Conservation (phyloP, 30 jellyfish, hydroid and myxozoan species). For the Mastigias papua region DNA sequence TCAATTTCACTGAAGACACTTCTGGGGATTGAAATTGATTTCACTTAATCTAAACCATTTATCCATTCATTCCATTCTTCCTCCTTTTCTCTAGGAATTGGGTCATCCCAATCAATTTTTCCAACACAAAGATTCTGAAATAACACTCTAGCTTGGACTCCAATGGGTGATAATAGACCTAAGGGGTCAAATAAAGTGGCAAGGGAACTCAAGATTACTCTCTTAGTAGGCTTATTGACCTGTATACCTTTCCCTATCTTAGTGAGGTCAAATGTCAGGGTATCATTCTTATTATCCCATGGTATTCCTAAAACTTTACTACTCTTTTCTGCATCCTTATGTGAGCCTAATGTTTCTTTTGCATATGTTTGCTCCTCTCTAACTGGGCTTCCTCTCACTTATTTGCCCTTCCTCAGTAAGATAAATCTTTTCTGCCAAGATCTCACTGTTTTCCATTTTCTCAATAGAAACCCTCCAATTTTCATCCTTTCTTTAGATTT, state of each 20-base stretch:
- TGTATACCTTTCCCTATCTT: background rate
- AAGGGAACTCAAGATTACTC: background rate
- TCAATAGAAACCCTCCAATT: constrained; percentile 25
- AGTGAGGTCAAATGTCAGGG: background rate
- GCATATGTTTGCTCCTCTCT: background rate
- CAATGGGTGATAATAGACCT: background rate
- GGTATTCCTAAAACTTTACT: constrained; percentile 10
- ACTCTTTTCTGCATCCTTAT: background rate
- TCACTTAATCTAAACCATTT: constrained; percentile 14
- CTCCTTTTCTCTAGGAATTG: constrained; percentile 29
- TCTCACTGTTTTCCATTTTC: constrained; percentile 55
- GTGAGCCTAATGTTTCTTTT: constrained; percentile 1
- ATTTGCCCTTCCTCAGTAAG: background rate
- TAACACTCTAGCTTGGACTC: constrained; percentile 2
- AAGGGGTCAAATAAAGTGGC: background rate
- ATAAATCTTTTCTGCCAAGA: constrained; percentile 15
- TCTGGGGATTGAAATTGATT: constrained; percentile 16
- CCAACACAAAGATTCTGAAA: constrained; percentile 39
- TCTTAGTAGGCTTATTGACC: background rate
- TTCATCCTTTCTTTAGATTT: constrained; percentile 57
- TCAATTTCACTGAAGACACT: constrained; percentile 25
- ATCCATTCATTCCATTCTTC: constrained; percentile 42
- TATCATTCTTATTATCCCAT: constrained; percentile 18
- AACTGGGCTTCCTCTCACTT: background rate
- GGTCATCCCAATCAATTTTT: constrained; percentile 52